Evolutionary conservation across 2,888 invertebrate genomes (phyloP).

Genomic region (Cyrtodaria siliqua): DNA sequence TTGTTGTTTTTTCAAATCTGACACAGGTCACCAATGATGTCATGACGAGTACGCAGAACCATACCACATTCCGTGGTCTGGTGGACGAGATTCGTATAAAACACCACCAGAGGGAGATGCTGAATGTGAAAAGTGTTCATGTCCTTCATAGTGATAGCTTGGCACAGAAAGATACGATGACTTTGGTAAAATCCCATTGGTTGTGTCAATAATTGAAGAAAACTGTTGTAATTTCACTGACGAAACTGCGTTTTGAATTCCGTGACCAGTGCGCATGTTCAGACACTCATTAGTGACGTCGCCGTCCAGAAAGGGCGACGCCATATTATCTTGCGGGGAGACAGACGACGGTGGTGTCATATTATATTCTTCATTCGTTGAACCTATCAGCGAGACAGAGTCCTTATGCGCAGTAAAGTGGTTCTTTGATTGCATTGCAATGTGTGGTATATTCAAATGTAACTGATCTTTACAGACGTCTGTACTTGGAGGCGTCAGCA

Average conservation of each 20-base stretch:
- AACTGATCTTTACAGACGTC: conserved; percentile 88
- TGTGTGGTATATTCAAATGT: conserved; percentile 69
- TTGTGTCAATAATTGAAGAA: conserved; percentile 19
- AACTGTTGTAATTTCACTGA: conserved; percentile 20
- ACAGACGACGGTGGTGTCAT: conserved; percentile 99
- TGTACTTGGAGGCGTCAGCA: conserved; percentile 96
- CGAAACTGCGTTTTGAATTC: conserved; percentile 10
- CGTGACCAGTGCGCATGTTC: conserved; percentile 37
- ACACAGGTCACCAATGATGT: no score
- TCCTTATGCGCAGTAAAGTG: conserved; percentile 46
- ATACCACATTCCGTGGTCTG: conserved; percentile 39
- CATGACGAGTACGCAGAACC: conserved; percentile 32
- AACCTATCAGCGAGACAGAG: conserved; percentile 60
- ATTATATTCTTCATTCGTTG: conserved; percentile 87
- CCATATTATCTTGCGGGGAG: conserved; percentile 93
- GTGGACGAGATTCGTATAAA: conserved; percentile 31
- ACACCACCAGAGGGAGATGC: conserved; percentile 17
- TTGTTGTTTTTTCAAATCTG: no score
- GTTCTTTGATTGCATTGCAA: conserved; percentile 56
- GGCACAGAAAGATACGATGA: conserved; percentile 30
- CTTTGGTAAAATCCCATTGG: conserved; percentile 14
- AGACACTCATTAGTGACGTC: conserved; percentile 22
- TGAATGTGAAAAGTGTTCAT: conserved; percentile 32
- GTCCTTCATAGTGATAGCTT: conserved; percentile 33
- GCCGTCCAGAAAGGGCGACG: conserved; percentile 47